Percentiles rank a stretch among this genome's conserved stretches.
These are phyloP conservation scores for Drepanosiphum platanoidis DNA, from an alignment of 2,888 invertebrate species.

Conservation along the genomic window DNA sequence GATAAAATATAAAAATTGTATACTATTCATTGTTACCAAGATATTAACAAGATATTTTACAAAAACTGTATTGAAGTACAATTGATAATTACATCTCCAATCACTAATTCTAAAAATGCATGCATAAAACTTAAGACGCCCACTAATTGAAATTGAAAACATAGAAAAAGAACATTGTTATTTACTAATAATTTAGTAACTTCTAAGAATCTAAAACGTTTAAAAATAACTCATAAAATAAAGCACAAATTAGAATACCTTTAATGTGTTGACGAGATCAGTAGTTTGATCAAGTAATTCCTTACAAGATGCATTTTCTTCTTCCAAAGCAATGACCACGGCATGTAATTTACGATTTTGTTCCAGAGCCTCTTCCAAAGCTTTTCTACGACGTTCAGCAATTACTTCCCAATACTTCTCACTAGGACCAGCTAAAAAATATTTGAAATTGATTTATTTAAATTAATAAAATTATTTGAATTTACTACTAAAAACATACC, in stretches of 20 bases:
- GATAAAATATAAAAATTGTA: background rate
- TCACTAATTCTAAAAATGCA: too few species aligned
- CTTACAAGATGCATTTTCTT: constrained; percentile 76
- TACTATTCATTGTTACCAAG: background rate
- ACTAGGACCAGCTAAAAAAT: constrained; percentile 48
- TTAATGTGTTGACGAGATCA: constrained; percentile 79
- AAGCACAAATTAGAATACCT: constrained; percentile 68
- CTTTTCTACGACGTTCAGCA: constrained; percentile 78
- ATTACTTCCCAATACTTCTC: constrained; percentile 78
- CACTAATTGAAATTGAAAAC: too few species aligned
- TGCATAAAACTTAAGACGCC: too few species aligned
- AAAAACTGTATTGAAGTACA: too few species aligned
- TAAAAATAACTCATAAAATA: background rate
- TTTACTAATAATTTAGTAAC: background rate
- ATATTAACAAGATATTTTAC: too few species aligned
- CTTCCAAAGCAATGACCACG: constrained; percentile 70
- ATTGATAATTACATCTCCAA: too few species aligned
- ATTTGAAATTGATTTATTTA: background rate
- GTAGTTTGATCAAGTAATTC: constrained; percentile 81
- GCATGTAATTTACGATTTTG: constrained; percentile 76
- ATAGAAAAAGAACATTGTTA: too few species aligned
- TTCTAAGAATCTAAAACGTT: background rate
- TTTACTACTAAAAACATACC: constrained; percentile 31
- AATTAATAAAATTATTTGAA: background rate
- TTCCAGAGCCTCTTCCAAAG: constrained; percentile 77